Base-by-base conservation (phyloP, 2,888 invertebrate genomes). In the Hypselothyrea guttata region DNA sequence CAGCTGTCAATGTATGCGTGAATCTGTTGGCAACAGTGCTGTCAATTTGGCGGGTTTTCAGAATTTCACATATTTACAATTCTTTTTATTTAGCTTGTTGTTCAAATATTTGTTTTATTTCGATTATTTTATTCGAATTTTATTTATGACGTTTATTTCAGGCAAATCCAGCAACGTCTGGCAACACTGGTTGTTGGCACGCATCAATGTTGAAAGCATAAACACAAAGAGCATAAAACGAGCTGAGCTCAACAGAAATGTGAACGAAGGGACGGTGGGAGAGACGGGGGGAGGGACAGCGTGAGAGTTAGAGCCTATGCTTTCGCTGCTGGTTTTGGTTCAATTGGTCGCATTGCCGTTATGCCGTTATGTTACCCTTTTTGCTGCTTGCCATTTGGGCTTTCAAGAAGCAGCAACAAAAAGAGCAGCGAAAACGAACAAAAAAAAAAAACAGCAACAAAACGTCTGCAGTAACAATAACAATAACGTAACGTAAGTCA, bases 131-230 rank as follows among this genome's bases (percentile, higher is more conserved):
- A n/a, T n/a, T n/a, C n/a, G n/a, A n/a, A n/a, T n/a, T n/a, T n/a
- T n/a, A n/a, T n/a, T n/a, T n/a, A n/a, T n/a, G n/a, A n/a, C n/a
- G n/a, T n/a, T n/a, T n/a, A n/a, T n/a, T n/a, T n/a, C n/a, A n/a
- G n/a, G n/a, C n/a, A n/a, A n/a, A n/a, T n/a, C n/a, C n/a, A n/a
- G n/a, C n/a, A n/a, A n/a, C n/a, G n/a, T n/a, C n/a, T n/a, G n/a
- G n/a, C n/a, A n/a, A n/a, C n/a, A n/a, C n/a, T n/a, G n/a, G n/a
- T n/a, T n/a, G n/a, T n/a, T n/a, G 81, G 82, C 82, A 78, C 82
- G 77, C 81, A 81, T 84, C 84, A 81, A 81, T 76, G 74, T 68
- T 81, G 61, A 76, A 79, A 73, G 70, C 73, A 72, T 83, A 83
- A 78, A 72, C 73, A 75, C 59, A 69, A 60, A 84, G 71, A 71